Conservation (phyloP, 2,113 vertebrate genomes). For the Pituophis catenifer region DNA sequence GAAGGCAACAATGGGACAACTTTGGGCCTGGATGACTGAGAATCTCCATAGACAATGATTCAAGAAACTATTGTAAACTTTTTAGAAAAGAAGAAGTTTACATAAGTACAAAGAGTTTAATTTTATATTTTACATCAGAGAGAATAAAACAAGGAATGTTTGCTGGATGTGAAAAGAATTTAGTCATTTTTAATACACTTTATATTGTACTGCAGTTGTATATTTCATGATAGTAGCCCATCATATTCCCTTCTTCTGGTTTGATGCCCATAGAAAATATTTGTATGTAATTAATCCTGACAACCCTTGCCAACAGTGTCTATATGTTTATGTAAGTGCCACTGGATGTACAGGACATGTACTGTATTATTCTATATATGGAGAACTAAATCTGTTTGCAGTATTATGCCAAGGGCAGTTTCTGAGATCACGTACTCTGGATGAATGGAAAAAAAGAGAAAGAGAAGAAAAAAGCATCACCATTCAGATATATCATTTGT, state of each 20-base stretch:
- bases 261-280: neutral
- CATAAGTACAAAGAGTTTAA: neutral
- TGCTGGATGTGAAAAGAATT: neutral
- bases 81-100: neutral
- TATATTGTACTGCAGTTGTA: neutral
- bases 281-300: neutral
- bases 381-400: neutral
- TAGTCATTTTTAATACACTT: neutral
- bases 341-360: too few relatives aligned
- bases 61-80: neutral
- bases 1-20: neutral
- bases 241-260: too few relatives aligned
- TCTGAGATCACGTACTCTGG: neutral
- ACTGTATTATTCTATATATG: too few relatives aligned
- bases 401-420: neutral
- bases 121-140: neutral
- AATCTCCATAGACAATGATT: neutral
- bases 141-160: neutral
- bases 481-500: neutral
- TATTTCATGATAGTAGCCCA: neutral
- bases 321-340: neutral
- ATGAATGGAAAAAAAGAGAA: neutral
- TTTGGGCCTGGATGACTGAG: neutral
- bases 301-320: neutral
- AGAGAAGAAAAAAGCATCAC: neutral